These are phyloP conservation scores for Molossus alvarezi DNA, from an alignment of 2,797 vertebrate genomes.

Conservation along the genomic window DNA sequence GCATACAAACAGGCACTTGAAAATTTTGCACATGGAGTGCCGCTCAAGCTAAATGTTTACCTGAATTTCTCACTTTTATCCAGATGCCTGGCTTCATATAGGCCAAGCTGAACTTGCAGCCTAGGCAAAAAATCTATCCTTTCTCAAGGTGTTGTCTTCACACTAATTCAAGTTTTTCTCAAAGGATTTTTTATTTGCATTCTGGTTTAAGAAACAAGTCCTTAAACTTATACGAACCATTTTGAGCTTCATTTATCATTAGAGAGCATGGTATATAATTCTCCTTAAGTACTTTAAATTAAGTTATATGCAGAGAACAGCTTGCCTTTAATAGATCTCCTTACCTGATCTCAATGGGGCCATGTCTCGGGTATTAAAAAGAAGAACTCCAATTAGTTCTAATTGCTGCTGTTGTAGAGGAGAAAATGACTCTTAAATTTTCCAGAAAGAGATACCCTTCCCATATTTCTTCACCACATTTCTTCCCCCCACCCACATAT, in stretches of 20 bases:
- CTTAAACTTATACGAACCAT: conserved; percentile 59
- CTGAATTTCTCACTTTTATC: conserved; percentile 50
- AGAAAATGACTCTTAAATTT: conserved; percentile 57
- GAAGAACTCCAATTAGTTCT: conserved; percentile 74
- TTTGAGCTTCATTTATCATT: conserved; percentile 57
- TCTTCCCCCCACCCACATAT: not conserved
- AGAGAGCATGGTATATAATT: conserved; percentile 64
- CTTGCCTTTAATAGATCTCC: conserved; percentile 75
- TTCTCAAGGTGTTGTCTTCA: conserved; percentile 37
- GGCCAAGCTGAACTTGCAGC: not conserved
- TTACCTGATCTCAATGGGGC: conserved; percentile 68
- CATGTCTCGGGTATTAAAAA: conserved; percentile 66
- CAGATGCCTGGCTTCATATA: conserved; percentile 39
- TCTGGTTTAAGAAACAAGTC: conserved; percentile 67
- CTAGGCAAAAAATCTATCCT: conserved; percentile 1
- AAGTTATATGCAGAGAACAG: conserved; percentile 68
- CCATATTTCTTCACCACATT: not conserved
- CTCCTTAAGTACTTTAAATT: conserved; percentile 75
- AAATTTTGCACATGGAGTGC: not conserved
- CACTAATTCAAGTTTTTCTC: conserved; percentile 5
- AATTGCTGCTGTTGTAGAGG: conserved; percentile 2
- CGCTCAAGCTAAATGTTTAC: conserved; percentile 48
- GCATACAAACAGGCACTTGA: not conserved
- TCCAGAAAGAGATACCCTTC: not conserved
- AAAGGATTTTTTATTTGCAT: conserved; percentile 72